Evolutionary conservation across 2,888 invertebrate species (phyloP).

Genomic region (Brenthis daphne): DNA sequence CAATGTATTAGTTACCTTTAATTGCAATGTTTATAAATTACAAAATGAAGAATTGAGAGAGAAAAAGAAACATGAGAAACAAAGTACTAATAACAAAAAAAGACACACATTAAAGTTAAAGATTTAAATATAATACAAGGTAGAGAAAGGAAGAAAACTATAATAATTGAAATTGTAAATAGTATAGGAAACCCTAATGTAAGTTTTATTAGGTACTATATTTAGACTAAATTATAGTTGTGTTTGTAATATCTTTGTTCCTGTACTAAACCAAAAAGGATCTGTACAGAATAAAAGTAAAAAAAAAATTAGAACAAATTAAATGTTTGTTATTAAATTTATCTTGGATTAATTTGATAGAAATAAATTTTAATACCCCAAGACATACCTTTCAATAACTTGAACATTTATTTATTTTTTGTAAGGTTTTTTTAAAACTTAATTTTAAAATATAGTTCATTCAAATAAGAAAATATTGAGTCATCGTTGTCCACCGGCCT

Average conservation of each 20-base stretch:
- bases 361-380: background rate
- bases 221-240: slow-evolving; percentile 16
- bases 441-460: too few relatives aligned
- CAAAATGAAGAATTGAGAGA: too few relatives aligned
- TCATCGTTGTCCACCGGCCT: too few relatives aligned
- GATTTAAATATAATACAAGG: too few relatives aligned
- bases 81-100: too few relatives aligned
- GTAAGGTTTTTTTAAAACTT: too few relatives aligned
- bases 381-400: background rate
- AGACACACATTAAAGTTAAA: too few relatives aligned
- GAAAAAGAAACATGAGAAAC: too few relatives aligned
- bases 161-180: slow-evolving; percentile 18
- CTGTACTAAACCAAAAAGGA: slow-evolving; percentile 38
- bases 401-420: background rate
- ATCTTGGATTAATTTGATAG: slow-evolving; percentile 12
- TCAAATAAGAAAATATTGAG: too few relatives aligned
- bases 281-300: slow-evolving; percentile 26
- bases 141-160: too few relatives aligned
- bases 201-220: background rate
- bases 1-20: too few relatives aligned
- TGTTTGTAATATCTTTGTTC: slow-evolving; percentile 29
- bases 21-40: too few relatives aligned
- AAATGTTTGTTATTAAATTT: slow-evolving; percentile 8
- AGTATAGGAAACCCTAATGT: slow-evolving; percentile 15
- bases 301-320: slow-evolving; percentile 18